Percentiles rank a stretch among this genome's conserved stretches.
Conservation (phyloP, 2,113 vertebrate species). For the Coregonus clupeaformis region DNA sequence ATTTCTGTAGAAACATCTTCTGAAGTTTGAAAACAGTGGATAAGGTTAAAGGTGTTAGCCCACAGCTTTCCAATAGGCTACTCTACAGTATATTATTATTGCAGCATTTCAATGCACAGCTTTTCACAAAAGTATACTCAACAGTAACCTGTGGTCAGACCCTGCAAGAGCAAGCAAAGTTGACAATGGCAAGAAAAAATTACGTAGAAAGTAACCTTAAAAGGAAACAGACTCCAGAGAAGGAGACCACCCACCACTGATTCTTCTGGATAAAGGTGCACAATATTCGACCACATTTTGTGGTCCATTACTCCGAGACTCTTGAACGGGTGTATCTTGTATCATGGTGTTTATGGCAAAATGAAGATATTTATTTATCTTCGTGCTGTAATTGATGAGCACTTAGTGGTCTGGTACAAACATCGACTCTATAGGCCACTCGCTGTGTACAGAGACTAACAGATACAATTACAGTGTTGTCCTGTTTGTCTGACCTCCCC, state of each 20-base stretch:
- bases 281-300: neutral
- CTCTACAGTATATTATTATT: too few species aligned
- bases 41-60: neutral
- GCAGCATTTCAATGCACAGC: too few species aligned
- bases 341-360: conserved; percentile 31
- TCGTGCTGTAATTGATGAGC: conserved; percentile 47
- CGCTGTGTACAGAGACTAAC: conserved; percentile 25
- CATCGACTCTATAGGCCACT: conserved; percentile 21
- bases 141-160: too few species aligned
- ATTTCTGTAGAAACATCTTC: neutral
- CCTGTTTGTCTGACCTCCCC: conserved; percentile 32
- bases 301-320: neutral
- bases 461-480: conserved; percentile 46
- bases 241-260: too few species aligned
- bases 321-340: neutral
- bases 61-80: neutral
- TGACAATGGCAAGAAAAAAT: too few species aligned
- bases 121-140: too few species aligned
- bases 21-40: neutral
- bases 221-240: too few species aligned
- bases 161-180: neutral
- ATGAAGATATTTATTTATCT: conserved; percentile 42
- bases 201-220: too few species aligned
- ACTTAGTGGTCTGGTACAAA: conserved; percentile 34
- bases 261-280: too few species aligned